phyloP scores from a whole-genome alignment of 2,888 invertebrate genomes.

The Byasa hedistus region DNA sequence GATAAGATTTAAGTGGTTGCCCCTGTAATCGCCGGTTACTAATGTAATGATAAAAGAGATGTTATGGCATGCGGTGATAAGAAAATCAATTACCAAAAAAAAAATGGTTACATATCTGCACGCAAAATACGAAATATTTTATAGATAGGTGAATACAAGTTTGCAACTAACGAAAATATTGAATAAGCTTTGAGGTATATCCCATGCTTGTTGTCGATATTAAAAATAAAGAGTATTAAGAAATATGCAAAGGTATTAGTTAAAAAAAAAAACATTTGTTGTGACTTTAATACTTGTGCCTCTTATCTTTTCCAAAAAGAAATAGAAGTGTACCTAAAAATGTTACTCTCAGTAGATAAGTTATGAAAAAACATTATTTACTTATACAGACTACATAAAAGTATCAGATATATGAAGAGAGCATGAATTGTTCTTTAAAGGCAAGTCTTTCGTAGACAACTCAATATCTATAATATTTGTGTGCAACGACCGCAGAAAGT shows the following conservation, averaged over 20 bases:
- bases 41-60: slow-evolving; percentile 30
- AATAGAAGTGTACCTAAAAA: not conserved
- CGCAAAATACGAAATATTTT: slow-evolving; percentile 1
- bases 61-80: slow-evolving; percentile 27
- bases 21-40: slow-evolving; percentile 24
- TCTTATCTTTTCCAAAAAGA: not conserved
- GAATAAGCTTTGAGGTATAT: not conserved
- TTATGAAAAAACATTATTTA: not conserved
- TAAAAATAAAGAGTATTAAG: not conserved
- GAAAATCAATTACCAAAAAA: slow-evolving; percentile 24
- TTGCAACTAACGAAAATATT: not conserved
- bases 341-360: not conserved
- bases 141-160: not conserved
- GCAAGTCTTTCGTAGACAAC: slow-evolving; percentile 51
- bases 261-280: not conserved
- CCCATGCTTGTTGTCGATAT: no score
- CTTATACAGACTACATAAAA: not conserved
- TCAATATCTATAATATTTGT: slow-evolving; percentile 66
- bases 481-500: slow-evolving; percentile 58
- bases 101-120: not conserved
- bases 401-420: slow-evolving; percentile 35
- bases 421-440: slow-evolving; percentile 34
- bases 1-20: slow-evolving; percentile 31
- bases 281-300: not conserved
- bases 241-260: not conserved